A percentile compares a stretch with the other conserved stretches of the same genome.
These are phyloP conservation scores for Spodoptera frugiperda DNA, from an alignment of 1,140 invertebrate genomes.

Conservation along the genomic window DNA sequence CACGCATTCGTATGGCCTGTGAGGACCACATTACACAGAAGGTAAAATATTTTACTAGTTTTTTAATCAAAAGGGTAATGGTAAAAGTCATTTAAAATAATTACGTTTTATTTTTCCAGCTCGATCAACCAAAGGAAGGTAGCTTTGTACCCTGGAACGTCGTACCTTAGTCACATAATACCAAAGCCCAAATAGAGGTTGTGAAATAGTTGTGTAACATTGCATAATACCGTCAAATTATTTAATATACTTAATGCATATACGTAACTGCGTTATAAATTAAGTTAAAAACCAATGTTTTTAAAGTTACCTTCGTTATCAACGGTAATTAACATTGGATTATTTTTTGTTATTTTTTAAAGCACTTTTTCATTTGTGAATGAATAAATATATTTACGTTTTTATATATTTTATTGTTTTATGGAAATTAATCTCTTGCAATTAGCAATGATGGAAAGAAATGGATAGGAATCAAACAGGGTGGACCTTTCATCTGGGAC, in stretches of 20 bases:
- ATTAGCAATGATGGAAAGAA: too few relatives aligned
- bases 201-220: constrained; percentile 21
- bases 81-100: not conserved
- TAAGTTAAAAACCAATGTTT: not conserved
- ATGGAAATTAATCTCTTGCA: too few relatives aligned
- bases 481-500: not conserved
- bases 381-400: not conserved
- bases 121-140: constrained; percentile 80
- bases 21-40: constrained; percentile 93
- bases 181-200: constrained; percentile 19
- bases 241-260: not conserved
- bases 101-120: constrained; percentile 79
- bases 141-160: constrained; percentile 88
- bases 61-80: not conserved
- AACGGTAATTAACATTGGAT: not conserved
- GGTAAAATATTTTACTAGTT: constrained; percentile 82
- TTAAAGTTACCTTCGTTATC: not conserved
- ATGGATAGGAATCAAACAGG: too few relatives aligned
- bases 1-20: constrained; percentile 96
- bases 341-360: not conserved
- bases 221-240: not conserved
- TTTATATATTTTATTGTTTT: too few relatives aligned
- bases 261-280: not conserved
- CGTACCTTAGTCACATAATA: constrained; percentile 72
- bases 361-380: not conserved